Conservation (phyloP, 2,113 vertebrate species). For the Helogale parvula region DNA sequence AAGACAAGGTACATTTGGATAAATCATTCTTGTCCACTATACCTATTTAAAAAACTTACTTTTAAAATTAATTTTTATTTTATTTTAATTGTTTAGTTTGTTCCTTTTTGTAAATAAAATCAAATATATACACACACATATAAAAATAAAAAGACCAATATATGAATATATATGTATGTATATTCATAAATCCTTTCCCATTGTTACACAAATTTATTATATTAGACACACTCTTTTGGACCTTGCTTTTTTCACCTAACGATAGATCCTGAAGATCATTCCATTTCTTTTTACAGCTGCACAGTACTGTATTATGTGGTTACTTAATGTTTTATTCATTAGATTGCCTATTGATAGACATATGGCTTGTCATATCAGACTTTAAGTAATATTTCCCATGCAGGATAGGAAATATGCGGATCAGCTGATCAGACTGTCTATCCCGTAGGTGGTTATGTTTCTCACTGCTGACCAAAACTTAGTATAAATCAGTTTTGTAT, state of each 20-base stretch:
- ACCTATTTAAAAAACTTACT: not conserved
- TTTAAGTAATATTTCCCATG: not conserved
- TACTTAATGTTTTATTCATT: conserved; percentile 9
- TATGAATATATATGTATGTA: not conserved
- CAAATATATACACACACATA: not conserved
- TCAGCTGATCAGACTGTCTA: not conserved
- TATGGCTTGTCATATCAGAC: not conserved
- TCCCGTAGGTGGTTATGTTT: not conserved
- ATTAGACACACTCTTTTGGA: not conserved
- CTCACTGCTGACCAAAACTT: not conserved
- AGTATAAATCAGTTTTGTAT: not conserved
- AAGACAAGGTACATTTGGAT: not conserved
- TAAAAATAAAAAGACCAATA: not conserved
- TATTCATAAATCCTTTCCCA: not conserved
- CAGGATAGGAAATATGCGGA: not conserved
- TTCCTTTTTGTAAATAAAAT: not conserved
- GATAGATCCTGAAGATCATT: not conserved
- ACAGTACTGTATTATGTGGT: not conserved
- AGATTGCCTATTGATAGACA: not conserved
- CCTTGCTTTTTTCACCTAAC: not conserved
- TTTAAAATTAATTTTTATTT: conserved; percentile 6
- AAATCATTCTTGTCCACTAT: not conserved
- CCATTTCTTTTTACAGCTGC: not conserved
- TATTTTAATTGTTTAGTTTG: not conserved
- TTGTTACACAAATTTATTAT: not conserved